phyloP scores from a whole-genome alignment of 2,797 vertebrate genomes.

The Denticeps clupeoides region DNA sequence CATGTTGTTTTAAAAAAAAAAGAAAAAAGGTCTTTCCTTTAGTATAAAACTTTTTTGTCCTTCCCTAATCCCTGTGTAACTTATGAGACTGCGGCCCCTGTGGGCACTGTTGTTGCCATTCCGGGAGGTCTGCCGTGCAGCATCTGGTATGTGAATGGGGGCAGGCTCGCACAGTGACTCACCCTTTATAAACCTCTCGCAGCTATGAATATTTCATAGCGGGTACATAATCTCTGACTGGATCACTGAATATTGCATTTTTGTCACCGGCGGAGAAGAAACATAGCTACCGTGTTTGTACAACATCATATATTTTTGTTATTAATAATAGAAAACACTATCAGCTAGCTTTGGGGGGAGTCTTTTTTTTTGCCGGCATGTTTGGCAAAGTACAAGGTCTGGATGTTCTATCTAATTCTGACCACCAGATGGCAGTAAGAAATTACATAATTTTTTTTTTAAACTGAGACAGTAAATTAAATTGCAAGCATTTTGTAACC shows the following conservation, averaged over 20 bases:
- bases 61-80: background rate
- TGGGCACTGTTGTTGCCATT: conserved; percentile 10
- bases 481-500: too few species aligned
- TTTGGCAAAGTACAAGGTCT: too few species aligned
- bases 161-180: background rate
- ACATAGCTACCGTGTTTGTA: background rate
- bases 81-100: background rate
- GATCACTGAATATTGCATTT: background rate
- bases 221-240: background rate
- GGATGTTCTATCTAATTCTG: too few species aligned
- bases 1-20: too few species aligned
- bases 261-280: background rate
- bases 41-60: background rate
- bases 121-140: conserved; percentile 16
- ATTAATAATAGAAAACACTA: background rate
- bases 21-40: background rate
- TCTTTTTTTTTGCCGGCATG: too few species aligned
- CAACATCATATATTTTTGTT: background rate
- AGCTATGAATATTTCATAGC: conserved; percentile 5
- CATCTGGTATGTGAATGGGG: conserved; percentile 14
- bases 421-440: too few species aligned
- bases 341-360: background rate
- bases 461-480: too few species aligned
- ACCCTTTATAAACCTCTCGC: background rate
- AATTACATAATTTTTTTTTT: too few species aligned